phyloP scores from a whole-genome alignment of 2,888 invertebrate species.

The Blomia tropicalis region DNA sequence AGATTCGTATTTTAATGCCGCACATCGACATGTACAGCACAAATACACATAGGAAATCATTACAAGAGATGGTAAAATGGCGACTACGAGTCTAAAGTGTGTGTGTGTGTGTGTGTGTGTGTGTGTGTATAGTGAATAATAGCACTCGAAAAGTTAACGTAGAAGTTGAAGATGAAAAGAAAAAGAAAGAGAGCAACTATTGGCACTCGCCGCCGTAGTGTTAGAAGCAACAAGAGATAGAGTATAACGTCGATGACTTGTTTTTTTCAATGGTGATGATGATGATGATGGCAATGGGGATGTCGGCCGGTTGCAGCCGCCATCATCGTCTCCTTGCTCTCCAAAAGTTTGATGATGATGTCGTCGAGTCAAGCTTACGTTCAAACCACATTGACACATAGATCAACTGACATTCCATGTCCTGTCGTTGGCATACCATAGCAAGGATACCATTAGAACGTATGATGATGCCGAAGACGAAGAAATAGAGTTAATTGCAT shows the following conservation, averaged over 20 bases:
- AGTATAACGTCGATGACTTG: neutral
- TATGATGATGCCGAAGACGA: too few relatives aligned
- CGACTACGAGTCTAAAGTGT: slow-evolving; percentile 6
- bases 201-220: neutral
- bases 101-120: too few relatives aligned
- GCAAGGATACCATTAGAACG: too few relatives aligned
- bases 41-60: neutral
- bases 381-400: too few relatives aligned
- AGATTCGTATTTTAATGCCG: slow-evolving; percentile 5
- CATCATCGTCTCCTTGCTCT: neutral
- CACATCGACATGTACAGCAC: neutral
- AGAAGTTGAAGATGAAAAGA: too few relatives aligned
- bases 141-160: neutral
- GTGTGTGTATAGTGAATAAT: slow-evolving; percentile 12
- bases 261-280: neutral
- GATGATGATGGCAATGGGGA: neutral
- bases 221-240: neutral
- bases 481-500: too few relatives aligned
- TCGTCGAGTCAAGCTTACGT: neutral
- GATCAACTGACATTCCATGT: too few relatives aligned
- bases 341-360: too few relatives aligned
- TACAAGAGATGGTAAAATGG: slow-evolving; percentile 3
- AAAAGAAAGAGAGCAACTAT: neutral
- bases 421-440: too few relatives aligned
- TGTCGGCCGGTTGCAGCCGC: neutral